Evolutionary conservation across 2,888 invertebrate genomes (phyloP).

Genomic region (Alviniconcha strummeri): DNA sequence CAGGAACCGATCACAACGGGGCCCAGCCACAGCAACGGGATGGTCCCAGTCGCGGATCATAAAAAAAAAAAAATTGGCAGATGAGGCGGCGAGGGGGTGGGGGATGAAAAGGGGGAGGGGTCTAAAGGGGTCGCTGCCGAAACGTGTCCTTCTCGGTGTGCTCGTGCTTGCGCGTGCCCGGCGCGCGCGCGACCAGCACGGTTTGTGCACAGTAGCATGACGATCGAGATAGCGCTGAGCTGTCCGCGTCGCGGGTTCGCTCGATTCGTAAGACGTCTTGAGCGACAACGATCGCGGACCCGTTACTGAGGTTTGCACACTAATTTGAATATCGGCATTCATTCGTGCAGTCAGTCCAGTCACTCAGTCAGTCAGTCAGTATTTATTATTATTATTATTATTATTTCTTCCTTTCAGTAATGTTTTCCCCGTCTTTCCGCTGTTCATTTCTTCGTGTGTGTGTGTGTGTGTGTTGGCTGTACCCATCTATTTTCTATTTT

Average conservation of each 20-base stretch:
- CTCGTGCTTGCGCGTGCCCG: not conserved
- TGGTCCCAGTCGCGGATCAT: too few species aligned
- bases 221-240: not conserved
- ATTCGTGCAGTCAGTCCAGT: too few species aligned
- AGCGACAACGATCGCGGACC: too few species aligned
- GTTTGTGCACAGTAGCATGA: constrained; percentile 14
- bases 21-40: too few species aligned
- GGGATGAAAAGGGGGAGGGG: not conserved
- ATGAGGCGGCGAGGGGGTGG: not conserved
- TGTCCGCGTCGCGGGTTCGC: not conserved
- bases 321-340: too few species aligned
- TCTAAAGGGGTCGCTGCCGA: constrained; percentile 1
- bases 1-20: too few species aligned
- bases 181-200: constrained; percentile 13
- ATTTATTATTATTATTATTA: too few species aligned
- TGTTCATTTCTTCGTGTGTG: not conserved
- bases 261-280: too few species aligned
- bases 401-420: too few species aligned
- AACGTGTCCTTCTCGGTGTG: constrained; percentile 21
- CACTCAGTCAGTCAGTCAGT: too few species aligned
- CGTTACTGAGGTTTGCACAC: too few species aligned
- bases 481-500: too few species aligned
- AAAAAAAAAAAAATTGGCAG: not conserved
- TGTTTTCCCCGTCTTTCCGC: not conserved
- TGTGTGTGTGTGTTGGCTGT: not conserved